A percentile compares a stretch with the other conserved stretches of the same genome.
phyloP scores from a whole-genome alignment of 2,888 invertebrate species.

The Yponomeuta sedellus region DNA sequence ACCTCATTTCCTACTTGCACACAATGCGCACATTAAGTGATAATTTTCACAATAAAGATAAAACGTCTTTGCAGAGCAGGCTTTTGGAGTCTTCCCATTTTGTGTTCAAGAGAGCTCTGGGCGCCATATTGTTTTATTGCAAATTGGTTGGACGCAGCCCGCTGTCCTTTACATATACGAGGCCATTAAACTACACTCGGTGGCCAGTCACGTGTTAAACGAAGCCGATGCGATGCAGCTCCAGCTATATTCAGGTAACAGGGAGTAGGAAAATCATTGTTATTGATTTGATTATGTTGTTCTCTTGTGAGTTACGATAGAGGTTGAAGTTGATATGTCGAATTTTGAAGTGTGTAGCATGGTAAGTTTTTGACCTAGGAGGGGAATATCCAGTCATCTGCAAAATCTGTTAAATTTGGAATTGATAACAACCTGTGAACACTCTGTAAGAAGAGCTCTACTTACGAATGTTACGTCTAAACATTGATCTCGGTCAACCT shows the following conservation, averaged over 20 bases:
- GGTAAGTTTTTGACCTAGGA: too few species aligned
- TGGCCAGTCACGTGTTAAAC: constrained; percentile 74
- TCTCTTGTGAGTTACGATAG: background rate
- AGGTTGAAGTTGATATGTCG: background rate
- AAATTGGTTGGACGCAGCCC: constrained; percentile 73
- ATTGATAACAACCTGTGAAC: too few species aligned
- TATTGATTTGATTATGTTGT: background rate
- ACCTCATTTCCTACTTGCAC: too few species aligned
- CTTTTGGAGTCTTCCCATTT: background rate
- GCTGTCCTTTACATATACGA: constrained; percentile 75
- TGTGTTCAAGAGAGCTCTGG: constrained; percentile 17
- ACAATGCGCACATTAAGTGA: too few species aligned
- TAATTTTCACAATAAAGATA: too few species aligned
- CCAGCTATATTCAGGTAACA: constrained; percentile 19
- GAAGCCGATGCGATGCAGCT: constrained; percentile 67
- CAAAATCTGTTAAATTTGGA: too few species aligned
- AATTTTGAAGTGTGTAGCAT: too few species aligned
- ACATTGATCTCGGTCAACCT: too few species aligned
- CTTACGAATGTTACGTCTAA: too few species aligned
- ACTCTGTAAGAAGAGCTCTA: too few species aligned
- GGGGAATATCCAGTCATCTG: too few species aligned
- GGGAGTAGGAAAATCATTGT: background rate
- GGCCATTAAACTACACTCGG: constrained; percentile 69
- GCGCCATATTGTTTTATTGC: constrained; percentile 75
- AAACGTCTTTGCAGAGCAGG: too few species aligned